phyloP scores from a whole-genome alignment of 2,888 invertebrate genomes.

The Pachymerium ferrugineum region DNA sequence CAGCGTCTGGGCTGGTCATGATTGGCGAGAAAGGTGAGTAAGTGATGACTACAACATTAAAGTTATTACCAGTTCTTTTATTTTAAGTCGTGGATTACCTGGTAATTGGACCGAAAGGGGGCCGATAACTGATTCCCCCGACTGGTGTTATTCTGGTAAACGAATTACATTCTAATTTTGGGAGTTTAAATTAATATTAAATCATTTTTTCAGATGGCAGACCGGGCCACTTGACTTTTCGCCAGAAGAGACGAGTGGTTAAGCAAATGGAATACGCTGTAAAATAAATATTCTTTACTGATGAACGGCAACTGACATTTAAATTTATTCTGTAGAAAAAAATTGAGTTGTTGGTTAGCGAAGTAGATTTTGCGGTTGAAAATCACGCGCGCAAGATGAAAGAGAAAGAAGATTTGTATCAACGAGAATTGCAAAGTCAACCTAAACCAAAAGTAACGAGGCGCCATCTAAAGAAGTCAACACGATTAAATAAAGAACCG shows the following conservation, averaged over 20 bases:
- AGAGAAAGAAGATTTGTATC: not conserved
- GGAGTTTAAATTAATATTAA: too few species aligned
- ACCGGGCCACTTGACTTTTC: not conserved
- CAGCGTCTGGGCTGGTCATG: too few species aligned
- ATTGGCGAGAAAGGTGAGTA: too few species aligned
- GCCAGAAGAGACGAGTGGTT: not conserved
- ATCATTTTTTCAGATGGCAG: not conserved
- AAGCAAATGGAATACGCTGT: constrained; percentile 24
- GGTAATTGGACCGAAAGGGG: not conserved
- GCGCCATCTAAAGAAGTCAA: too few species aligned
- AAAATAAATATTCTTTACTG: not conserved
- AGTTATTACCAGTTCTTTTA: too few species aligned
- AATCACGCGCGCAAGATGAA: not conserved
- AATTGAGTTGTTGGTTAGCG: not conserved
- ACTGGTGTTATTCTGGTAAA: not conserved
- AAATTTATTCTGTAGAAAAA: not conserved
- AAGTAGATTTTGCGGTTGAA: not conserved
- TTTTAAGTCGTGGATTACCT: not conserved
- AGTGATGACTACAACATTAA: too few species aligned
- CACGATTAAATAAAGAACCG: too few species aligned
- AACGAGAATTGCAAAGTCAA: too few species aligned
- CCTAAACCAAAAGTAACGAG: not conserved
- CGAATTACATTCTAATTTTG: too few species aligned
- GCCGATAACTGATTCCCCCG: not conserved
- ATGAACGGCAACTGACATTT: too few species aligned